These are phyloP conservation scores for Oncorhynchus kisutch DNA, from an alignment of 2,113 vertebrate species.

Conservation along the genomic window DNA sequence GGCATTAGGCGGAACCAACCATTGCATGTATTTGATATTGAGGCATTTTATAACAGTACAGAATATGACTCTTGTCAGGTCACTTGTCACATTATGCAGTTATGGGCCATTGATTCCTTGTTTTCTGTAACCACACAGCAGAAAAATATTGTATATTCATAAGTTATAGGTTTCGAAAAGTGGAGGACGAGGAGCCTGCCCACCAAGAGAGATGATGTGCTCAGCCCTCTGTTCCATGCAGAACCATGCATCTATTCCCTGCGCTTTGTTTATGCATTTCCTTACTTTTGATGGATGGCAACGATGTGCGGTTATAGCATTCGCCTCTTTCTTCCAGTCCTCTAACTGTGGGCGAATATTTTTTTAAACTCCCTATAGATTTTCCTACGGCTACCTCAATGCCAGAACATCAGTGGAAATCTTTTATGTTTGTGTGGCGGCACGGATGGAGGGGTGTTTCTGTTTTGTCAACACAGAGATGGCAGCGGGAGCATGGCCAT, in stretches of 20 bases:
- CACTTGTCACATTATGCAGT: neutral
- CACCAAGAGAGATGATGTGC: neutral
- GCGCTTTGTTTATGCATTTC: slow-evolving; percentile 26
- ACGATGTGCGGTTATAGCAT: neutral
- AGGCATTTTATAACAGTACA: too few species aligned
- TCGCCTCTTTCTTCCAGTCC: slow-evolving; percentile 7
- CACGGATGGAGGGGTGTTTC: slow-evolving; percentile 26
- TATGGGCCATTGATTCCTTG: neutral
- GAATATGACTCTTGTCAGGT: too few species aligned
- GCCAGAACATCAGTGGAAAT: slow-evolving; percentile 28
- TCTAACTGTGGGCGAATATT: slow-evolving; percentile 27
- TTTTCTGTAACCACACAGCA: neutral
- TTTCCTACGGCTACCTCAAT: slow-evolving; percentile 43
- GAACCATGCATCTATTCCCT: neutral
- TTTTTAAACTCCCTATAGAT: slow-evolving; percentile 44
- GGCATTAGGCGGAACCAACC: neutral
- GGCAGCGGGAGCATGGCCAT: slow-evolving; percentile 16
- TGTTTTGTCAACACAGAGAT: slow-evolving; percentile 14
- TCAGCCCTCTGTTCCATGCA: slow-evolving; percentile 22
- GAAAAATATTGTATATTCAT: neutral
- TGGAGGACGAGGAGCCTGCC: neutral
- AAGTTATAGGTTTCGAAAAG: neutral
- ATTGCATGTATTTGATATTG: neutral
- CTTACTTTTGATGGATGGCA: slow-evolving; percentile 33
- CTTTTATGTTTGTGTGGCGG: slow-evolving; percentile 40